A percentile compares a stretch with the other conserved stretches of the same genome.
Evolutionary conservation across 2,797 vertebrate species (phyloP).

Genomic region (Typhlichthys subterraneus): DNA sequence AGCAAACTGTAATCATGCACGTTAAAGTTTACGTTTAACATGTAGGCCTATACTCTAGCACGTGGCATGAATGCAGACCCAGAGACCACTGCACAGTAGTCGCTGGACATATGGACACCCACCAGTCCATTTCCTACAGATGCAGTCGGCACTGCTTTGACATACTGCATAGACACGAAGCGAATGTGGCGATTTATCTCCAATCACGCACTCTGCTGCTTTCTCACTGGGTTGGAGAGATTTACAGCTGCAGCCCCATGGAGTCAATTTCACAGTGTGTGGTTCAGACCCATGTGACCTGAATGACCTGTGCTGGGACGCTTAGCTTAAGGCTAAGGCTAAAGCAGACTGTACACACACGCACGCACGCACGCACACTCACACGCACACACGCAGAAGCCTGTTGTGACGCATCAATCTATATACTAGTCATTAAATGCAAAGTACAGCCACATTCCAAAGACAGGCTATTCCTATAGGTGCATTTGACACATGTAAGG

Average conservation of each 20-base stretch:
- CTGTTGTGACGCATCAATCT: neutral
- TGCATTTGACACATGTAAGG: too few species aligned
- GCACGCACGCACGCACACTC: neutral
- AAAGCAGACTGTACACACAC: constrained; percentile 49
- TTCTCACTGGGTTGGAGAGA: constrained; percentile 46
- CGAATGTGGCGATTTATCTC: neutral
- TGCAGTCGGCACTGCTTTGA: too few species aligned
- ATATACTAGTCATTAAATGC: too few species aligned
- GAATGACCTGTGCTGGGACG: constrained; percentile 67
- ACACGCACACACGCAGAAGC: neutral
- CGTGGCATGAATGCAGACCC: too few species aligned
- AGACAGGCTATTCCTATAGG: too few species aligned
- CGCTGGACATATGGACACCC: too few species aligned
- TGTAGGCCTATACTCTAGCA: too few species aligned
- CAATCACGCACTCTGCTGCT: constrained; percentile 16
- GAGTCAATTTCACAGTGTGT: constrained; percentile 71
- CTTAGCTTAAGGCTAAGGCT: constrained; percentile 56
- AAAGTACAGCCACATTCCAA: too few species aligned
- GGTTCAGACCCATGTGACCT: constrained; percentile 71
- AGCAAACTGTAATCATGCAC: too few species aligned
- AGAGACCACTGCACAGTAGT: too few species aligned
- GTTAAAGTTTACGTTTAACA: too few species aligned
- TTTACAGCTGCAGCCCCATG: constrained; percentile 54
- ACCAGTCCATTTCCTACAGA: too few species aligned
- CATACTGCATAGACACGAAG: neutral